These are phyloP conservation scores for Mya arenaria DNA, from an alignment of 1,140 invertebrate species.

Conservation along the genomic window DNA sequence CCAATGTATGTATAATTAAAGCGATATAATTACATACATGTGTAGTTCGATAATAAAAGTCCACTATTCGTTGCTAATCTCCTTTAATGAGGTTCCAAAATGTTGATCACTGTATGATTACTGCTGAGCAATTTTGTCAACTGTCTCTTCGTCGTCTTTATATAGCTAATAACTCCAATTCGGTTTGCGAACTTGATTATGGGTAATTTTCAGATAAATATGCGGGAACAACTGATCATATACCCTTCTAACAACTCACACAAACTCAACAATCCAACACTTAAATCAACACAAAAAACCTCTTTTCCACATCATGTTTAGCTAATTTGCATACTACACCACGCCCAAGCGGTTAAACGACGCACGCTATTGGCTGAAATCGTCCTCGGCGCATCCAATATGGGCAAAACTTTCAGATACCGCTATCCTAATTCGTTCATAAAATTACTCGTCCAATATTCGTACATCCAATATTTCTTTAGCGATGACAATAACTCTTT, in stretches of 20 bases:
- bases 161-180: constrained; percentile 58
- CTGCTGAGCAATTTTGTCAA: constrained; percentile 51
- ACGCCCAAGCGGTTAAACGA: constrained; percentile 56
- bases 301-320: constrained; percentile 55
- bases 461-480: no score
- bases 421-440: no score
- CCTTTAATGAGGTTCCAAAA: constrained; percentile 26
- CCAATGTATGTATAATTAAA: no score
- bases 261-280: constrained; percentile 64
- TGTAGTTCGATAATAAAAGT: constrained; percentile 55
- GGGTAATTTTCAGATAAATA: constrained; percentile 70
- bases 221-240: constrained; percentile 64
- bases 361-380: constrained; percentile 52
- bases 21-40: no score
- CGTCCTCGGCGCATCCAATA: constrained; percentile 1
- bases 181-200: constrained; percentile 60
- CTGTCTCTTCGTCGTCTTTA: constrained; percentile 35
- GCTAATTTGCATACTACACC: constrained; percentile 52
- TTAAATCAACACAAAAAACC: constrained; percentile 67
- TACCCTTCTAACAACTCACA: constrained; percentile 62
- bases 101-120: constrained; percentile 41
- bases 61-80: constrained; percentile 40
- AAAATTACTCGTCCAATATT: no score
- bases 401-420: no score
- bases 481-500: no score